Conservation (phyloP, 2,113 vertebrate genomes). For the Ascaphus truei region DNA sequence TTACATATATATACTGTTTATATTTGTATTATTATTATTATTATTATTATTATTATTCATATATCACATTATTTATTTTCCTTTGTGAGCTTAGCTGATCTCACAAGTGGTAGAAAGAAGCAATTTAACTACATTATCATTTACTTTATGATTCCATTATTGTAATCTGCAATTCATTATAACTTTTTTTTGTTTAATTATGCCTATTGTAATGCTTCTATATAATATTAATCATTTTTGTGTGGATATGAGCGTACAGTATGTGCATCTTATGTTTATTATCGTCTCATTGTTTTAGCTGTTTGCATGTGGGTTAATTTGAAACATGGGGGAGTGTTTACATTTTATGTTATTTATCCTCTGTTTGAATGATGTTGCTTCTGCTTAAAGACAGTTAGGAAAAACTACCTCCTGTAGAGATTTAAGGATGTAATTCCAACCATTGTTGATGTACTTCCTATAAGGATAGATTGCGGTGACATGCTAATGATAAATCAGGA, state of each 20-base stretch:
- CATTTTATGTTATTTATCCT: neutral
- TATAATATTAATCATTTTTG: no score
- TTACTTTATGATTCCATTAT: neutral
- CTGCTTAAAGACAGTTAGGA: neutral
- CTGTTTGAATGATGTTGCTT: neutral
- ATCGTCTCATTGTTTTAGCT: no score
- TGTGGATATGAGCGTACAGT: no score
- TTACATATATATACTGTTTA: no score
- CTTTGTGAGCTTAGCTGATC: neutral
- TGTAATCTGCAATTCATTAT: neutral
- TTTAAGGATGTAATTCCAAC: neutral
- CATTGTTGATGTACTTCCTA: neutral
- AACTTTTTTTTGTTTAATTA: neutral
- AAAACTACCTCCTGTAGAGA: neutral
- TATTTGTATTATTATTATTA: no score
- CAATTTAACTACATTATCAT: neutral
- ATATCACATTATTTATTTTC: no score
- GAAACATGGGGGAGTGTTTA: neutral
- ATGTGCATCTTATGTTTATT: no score
- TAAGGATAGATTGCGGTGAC: neutral
- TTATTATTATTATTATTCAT: no score
- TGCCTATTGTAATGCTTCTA: neutral
- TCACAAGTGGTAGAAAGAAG: neutral
- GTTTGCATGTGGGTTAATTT: neutral
- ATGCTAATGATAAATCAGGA: neutral